These are phyloP conservation scores for Crossoptilon crossoptilon DNA, from an alignment of 2,797 vertebrate genomes.

Conservation along the genomic window DNA sequence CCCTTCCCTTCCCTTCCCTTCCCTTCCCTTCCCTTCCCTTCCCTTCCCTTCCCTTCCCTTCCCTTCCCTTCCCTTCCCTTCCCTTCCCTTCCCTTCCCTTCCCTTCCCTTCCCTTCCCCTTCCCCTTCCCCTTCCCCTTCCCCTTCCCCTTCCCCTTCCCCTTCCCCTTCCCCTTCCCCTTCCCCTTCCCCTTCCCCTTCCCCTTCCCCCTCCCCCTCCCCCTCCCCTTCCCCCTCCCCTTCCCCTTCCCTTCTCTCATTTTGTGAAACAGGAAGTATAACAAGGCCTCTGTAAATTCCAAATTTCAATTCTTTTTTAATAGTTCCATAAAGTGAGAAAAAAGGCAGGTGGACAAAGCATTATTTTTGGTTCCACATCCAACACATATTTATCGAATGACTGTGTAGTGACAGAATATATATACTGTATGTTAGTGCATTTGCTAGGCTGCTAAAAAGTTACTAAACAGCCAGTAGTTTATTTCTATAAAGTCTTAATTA, in stretches of 20 bases:
- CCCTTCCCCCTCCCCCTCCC: not conserved
- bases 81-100: not conserved
- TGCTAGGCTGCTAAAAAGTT: conserved; percentile 43
- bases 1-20: not conserved
- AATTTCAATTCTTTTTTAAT: not conserved
- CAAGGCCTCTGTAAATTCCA: not conserved
- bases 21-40: not conserved
- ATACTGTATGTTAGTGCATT: not conserved
- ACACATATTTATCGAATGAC: not conserved
- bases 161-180: not conserved
- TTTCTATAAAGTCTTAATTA: conserved; percentile 35
- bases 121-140: not conserved
- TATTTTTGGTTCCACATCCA: not conserved
- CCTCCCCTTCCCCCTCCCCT: not conserved
- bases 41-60: not conserved
- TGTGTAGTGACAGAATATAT: not conserved
- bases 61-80: not conserved
- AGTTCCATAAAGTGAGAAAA: not conserved
- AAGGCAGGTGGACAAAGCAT: not conserved
- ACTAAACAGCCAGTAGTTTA: conserved; percentile 8
- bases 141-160: not conserved
- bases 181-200: not conserved
- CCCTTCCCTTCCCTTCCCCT: not conserved
- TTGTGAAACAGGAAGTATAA: not conserved
- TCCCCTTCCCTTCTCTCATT: not conserved